phyloP scores from a whole-genome alignment of 2,797 vertebrate species.

The Fringilla coelebs region DNA sequence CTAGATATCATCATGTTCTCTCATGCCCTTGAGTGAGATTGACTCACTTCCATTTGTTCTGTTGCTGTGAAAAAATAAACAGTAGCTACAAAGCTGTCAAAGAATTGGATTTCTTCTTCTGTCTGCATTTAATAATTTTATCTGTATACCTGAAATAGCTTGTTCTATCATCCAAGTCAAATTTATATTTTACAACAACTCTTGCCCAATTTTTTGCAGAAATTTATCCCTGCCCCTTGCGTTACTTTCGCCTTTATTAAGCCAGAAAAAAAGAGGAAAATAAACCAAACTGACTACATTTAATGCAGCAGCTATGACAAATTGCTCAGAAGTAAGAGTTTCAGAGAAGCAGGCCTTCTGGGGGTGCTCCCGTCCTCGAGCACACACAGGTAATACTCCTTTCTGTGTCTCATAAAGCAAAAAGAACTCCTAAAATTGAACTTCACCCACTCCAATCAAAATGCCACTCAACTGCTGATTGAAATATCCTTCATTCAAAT shows the following conservation, averaged over 20 bases:
- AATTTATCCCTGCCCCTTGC: background rate
- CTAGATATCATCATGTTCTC: background rate
- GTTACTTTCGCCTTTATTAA: background rate
- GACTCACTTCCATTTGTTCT: background rate
- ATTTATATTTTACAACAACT: background rate
- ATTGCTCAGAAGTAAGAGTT: slow-evolving; percentile 7
- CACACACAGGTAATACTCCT: background rate
- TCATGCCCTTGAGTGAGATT: background rate
- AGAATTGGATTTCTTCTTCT: background rate
- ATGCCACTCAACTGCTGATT: slow-evolving; percentile 51
- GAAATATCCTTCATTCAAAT: slow-evolving; percentile 61
- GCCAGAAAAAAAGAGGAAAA: background rate
- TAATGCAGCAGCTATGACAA: background rate
- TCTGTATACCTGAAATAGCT: background rate
- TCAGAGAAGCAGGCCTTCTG: background rate
- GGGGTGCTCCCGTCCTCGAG: background rate
- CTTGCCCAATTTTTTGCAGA: background rate
- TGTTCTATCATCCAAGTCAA: background rate
- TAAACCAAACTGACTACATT: background rate
- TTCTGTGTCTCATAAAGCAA: slow-evolving; percentile 41
- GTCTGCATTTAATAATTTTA: background rate
- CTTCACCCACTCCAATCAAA: slow-evolving; percentile 50
- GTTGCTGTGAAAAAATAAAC: background rate
- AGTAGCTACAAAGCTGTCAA: background rate
- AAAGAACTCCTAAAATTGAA: slow-evolving; percentile 44